These are phyloP conservation scores for Sphaerophoria rueppellii DNA, from an alignment of 2,888 invertebrate genomes.

Conservation along the genomic window DNA sequence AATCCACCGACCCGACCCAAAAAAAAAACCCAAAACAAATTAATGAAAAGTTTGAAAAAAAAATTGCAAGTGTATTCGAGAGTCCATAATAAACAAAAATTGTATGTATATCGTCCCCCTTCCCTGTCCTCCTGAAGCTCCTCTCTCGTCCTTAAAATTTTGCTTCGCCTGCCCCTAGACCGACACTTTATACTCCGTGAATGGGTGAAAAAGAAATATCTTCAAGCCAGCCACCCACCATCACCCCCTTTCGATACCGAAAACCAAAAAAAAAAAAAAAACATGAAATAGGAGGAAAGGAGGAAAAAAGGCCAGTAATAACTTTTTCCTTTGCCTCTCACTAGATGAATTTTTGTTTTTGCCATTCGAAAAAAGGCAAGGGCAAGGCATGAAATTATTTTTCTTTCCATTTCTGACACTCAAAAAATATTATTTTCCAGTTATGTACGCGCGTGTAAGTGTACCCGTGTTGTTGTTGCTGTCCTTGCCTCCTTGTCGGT, in stretches of 20 bases:
- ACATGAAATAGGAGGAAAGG: neutral
- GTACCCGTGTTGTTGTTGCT: conserved; percentile 47
- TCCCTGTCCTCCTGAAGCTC: neutral
- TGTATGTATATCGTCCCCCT: conserved; percentile 33
- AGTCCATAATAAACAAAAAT: conserved; percentile 64
- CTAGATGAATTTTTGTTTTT: conserved; percentile 42
- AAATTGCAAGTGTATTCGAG: conserved; percentile 70
- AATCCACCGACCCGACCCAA: conserved; percentile 31
- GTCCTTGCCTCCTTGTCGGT: conserved; percentile 39
- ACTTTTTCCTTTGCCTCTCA: conserved; percentile 61
- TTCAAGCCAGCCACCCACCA: conserved; percentile 48
- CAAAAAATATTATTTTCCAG: conserved; percentile 81
- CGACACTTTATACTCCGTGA: conserved; percentile 58
- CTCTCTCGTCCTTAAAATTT: conserved; percentile 35
- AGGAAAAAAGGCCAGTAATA: conserved; percentile 54
- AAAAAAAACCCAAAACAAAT: conserved; percentile 66
- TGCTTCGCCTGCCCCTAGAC: conserved; percentile 21
- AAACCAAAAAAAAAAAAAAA: conserved; percentile 22
- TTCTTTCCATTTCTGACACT: conserved; percentile 82
- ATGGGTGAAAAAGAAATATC: conserved; percentile 56
- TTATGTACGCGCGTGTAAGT: conserved; percentile 77
- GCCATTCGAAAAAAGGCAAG: conserved; percentile 69
- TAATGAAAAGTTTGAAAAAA: conserved; percentile 71
- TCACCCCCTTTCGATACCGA: conserved; percentile 20
- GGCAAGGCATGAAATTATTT: conserved; percentile 80